Percentiles rank a stretch among this genome's conserved stretches.
phyloP scores from a whole-genome alignment of 37 sponge, comb jelly and placozoan genomes.

The Haliclona indistincta region DNA sequence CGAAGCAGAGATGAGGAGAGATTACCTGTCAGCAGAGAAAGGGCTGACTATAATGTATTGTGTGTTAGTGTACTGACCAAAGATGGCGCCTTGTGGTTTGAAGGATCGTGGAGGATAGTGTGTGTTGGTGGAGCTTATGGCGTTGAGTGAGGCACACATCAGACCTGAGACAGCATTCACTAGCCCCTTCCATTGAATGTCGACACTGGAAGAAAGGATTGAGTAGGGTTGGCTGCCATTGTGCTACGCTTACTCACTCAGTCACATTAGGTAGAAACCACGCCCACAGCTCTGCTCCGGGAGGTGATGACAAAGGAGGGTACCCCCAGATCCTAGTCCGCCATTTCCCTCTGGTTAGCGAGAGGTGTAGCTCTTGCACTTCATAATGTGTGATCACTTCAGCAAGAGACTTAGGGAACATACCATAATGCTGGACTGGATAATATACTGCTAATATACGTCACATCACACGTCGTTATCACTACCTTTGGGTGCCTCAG shows the following conservation, averaged over 20 bases:
- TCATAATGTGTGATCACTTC: constrained; percentile 79
- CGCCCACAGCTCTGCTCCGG: constrained; percentile 92
- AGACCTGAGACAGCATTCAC: constrained; percentile 90
- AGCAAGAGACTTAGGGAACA: constrained; percentile 92
- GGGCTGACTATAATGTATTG: not conserved
- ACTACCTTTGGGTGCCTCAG: too few species aligned
- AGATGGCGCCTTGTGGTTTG: constrained; percentile 64
- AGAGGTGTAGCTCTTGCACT: constrained; percentile 91
- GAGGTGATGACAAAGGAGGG: constrained; percentile 78
- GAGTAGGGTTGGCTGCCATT: not conserved
- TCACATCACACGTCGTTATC: not conserved
- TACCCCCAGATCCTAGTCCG: constrained; percentile 86
- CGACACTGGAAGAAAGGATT: constrained; percentile 29
- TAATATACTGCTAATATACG: not conserved
- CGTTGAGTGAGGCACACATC: constrained; percentile 85
- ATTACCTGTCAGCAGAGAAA: constrained; percentile 28
- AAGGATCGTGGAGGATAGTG: constrained; percentile 71
- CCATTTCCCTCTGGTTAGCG: constrained; percentile 96
- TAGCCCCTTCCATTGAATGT: constrained; percentile 76
- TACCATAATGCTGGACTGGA: constrained; percentile 80
- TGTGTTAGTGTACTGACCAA: constrained; percentile 46
- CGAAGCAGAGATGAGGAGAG: constrained; percentile 50
- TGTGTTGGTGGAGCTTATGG: constrained; percentile 72
- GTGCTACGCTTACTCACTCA: constrained; percentile 28
- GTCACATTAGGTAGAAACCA: constrained; percentile 72